phyloP scores from a whole-genome alignment of 2,797 vertebrate genomes.

The Dipus sagitta region DNA sequence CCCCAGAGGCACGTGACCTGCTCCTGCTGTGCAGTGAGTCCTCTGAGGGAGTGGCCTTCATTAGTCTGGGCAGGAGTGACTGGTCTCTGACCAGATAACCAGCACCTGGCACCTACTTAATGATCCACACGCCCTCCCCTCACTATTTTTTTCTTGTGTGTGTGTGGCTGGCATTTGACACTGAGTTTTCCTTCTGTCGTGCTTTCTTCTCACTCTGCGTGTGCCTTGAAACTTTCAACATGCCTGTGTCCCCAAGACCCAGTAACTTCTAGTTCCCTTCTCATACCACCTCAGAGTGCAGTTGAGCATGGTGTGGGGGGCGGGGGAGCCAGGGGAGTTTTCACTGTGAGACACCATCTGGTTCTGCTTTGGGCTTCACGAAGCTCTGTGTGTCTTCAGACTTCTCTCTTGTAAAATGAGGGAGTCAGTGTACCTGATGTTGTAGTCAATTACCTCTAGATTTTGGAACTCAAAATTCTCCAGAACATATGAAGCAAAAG shows the following conservation, averaged over 20 bases:
- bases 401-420: background rate
- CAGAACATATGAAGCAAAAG: background rate
- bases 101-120: background rate
- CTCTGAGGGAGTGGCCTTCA: conserved; percentile 31
- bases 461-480: background rate
- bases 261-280: background rate
- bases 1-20: background rate
- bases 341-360: rapidly evolving
- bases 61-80: background rate
- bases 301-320: no score
- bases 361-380: background rate
- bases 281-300: background rate
- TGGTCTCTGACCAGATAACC: background rate
- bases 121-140: background rate
- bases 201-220: conserved; percentile 52
- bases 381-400: background rate
- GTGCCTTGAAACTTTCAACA: background rate
- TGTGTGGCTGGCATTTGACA: background rate
- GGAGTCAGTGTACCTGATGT: background rate
- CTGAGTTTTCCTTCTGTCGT: background rate
- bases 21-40: conserved; percentile 16
- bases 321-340: background rate
- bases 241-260: background rate
- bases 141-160: background rate
- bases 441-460: background rate